Percentiles rank a stretch among this genome's conserved stretches.
Evolutionary conservation across 2,113 vertebrate species (phyloP).

Genomic region (Aspidoscelis tigris): DNA sequence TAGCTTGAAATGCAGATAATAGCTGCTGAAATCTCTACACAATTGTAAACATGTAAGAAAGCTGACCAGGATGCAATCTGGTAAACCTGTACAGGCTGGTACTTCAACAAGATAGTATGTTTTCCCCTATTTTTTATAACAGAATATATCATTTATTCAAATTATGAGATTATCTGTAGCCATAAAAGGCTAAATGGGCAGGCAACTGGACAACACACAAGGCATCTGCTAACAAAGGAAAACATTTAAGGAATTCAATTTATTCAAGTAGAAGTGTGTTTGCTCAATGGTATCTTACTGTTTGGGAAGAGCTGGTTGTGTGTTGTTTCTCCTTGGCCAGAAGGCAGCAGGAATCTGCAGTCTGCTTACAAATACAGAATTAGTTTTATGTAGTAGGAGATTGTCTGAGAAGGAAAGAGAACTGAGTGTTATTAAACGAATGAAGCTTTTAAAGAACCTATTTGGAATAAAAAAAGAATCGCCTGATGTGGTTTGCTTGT

Average conservation of each 20-base stretch:
- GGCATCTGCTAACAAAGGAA: background rate
- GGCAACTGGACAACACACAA: background rate
- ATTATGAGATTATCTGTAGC: background rate
- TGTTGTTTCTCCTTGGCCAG: background rate
- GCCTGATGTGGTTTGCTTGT: background rate
- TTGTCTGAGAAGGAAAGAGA: background rate
- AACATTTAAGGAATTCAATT: conserved; percentile 8
- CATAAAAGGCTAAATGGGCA: background rate
- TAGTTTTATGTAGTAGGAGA: background rate
- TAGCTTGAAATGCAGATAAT: no score
- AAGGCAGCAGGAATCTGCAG: background rate
- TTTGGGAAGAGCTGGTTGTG: background rate
- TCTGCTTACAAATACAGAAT: background rate
- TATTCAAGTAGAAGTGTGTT: conserved; percentile 6
- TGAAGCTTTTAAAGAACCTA: background rate
- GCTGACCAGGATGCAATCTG: no score
- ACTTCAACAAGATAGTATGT: no score
- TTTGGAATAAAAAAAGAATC: background rate
- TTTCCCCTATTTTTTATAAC: no score
- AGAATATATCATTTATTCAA: background rate
- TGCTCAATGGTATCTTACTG: background rate
- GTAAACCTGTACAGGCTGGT: no score
- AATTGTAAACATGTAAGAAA: no score
- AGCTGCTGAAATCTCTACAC: no score
- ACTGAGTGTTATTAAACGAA: background rate